A percentile compares a stretch with the other conserved stretches of the same genome.
These are phyloP conservation scores for Rynchops niger DNA, from an alignment of 2,113 vertebrate species.

Conservation along the genomic window DNA sequence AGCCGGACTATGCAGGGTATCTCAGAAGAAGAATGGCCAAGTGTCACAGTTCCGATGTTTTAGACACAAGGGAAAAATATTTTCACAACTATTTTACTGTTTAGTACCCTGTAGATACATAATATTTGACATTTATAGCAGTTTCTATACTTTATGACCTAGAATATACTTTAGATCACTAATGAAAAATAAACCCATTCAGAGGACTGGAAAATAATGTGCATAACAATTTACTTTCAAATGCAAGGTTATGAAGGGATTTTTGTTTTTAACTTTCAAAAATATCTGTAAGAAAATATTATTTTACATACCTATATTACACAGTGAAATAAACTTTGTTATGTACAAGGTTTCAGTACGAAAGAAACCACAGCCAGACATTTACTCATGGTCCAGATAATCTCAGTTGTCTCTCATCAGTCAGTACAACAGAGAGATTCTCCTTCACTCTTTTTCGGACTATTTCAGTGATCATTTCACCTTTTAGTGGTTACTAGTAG, in stretches of 20 bases:
- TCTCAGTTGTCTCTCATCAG: background rate
- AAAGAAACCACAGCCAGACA: conserved; percentile 48
- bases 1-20: background rate
- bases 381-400: background rate
- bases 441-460: background rate
- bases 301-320: conserved; percentile 70
- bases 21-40: background rate
- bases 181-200: conserved; percentile 73
- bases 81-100: conserved; percentile 63
- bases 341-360: conserved; percentile 58
- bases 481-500: background rate
- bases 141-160: conserved; percentile 59
- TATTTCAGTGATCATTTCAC: background rate
- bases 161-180: conserved; percentile 67
- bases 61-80: conserved; percentile 52
- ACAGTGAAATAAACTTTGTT: conserved; percentile 68
- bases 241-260: conserved; percentile 55
- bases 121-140: conserved; percentile 59
- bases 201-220: conserved; percentile 52
- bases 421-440: background rate
- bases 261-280: conserved; percentile 51
- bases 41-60: background rate
- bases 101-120: conserved; percentile 68
- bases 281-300: conserved; percentile 78
- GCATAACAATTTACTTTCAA: conserved; percentile 61